Evolutionary conservation across 2,888 invertebrate genomes (phyloP), one percentile per base, ranked within the genome.

Genomic region (Harpagoxenus sublaevis): DNA sequence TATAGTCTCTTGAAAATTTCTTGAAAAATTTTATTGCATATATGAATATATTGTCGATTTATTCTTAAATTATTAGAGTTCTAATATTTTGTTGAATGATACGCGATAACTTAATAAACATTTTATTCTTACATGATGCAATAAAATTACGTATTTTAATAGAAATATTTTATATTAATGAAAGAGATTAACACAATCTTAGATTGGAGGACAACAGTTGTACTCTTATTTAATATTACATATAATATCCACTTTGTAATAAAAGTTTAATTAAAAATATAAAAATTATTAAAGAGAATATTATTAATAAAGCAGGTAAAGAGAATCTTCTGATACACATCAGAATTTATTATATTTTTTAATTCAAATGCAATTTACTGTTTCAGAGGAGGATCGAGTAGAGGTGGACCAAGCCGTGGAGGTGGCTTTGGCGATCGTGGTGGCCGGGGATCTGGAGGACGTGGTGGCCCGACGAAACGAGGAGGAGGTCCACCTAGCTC

Each of bases 401-500:
- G 91, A 83, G 90, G 93, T 87, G 94, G 93, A 15, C 90, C 88
- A n/a, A 92, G 95, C 93, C 95, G 95, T 92, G 95, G 93, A 81
- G 94, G 95, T 86, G 92, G 94, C 91, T 95, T 95, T 92, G 95
- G 95, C 92, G 95, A 96, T 94, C 95, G 95, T 94, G 95, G 95
- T 92, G 93, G 95, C 92, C 95, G 94, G 86, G 95, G 93, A 85
- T 5, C 60, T 12, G 95, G 94, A 90, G 95, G 95, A 86, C 92
- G 95, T 74, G 94, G 94, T 84, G 95, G 94, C 84, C 93, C 95
- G 86, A 94, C 94, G 57, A 95, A 95, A 88, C 93, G 95, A 62
- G 94, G 94, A 15, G 94, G 96, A 94, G 96, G 96, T 87, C 96
- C 96, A 94, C 96, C 96, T 93, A 95, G 96, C 93, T 95, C 96